Evolutionary conservation across 2,113 vertebrate genomes (phyloP).

Genomic region (Etheostoma cragini): DNA sequence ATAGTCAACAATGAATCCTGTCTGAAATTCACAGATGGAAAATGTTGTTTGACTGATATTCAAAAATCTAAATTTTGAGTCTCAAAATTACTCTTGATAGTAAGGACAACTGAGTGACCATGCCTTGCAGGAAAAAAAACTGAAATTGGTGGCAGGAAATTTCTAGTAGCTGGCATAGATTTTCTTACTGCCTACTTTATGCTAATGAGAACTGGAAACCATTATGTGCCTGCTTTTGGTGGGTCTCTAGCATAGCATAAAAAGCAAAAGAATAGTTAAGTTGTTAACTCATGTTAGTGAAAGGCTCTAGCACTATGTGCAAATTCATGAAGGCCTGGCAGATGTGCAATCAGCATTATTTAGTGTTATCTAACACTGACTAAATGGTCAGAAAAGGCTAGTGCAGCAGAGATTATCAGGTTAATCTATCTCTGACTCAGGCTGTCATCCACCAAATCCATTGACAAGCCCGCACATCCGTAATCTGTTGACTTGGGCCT

Average conservation of each 20-base stretch:
- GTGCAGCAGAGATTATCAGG: conserved; percentile 67
- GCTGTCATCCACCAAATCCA: conserved; percentile 67
- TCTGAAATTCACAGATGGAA: conserved; percentile 58
- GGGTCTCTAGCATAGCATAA: too few relatives aligned
- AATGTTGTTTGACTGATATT: conserved; percentile 52
- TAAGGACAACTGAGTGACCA: conserved; percentile 47
- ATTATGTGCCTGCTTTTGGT: not conserved
- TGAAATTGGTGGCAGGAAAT: conserved; percentile 26
- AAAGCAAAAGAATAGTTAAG: not conserved
- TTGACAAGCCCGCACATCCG: conserved; percentile 50
- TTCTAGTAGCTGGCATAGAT: conserved; percentile 31
- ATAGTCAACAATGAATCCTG: conserved; percentile 22
- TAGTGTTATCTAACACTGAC: conserved; percentile 63
- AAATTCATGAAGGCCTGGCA: conserved; percentile 57
- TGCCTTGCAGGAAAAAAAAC: conserved; percentile 34
- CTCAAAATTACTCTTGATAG: conserved; percentile 54
- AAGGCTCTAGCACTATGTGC: not conserved
- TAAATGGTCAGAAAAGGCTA: conserved; percentile 54
- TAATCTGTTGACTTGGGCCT: conserved; percentile 71
- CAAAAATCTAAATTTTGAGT: conserved; percentile 49
- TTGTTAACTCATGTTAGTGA: conserved; percentile 5
- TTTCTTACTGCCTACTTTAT: conserved; percentile 18
- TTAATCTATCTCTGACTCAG: conserved; percentile 59
- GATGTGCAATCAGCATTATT: conserved; percentile 63
- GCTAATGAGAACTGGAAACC: conserved; percentile 5